phyloP scores from a whole-genome alignment of 1,140 invertebrate species.

The Aphelinus atriplicis region DNA sequence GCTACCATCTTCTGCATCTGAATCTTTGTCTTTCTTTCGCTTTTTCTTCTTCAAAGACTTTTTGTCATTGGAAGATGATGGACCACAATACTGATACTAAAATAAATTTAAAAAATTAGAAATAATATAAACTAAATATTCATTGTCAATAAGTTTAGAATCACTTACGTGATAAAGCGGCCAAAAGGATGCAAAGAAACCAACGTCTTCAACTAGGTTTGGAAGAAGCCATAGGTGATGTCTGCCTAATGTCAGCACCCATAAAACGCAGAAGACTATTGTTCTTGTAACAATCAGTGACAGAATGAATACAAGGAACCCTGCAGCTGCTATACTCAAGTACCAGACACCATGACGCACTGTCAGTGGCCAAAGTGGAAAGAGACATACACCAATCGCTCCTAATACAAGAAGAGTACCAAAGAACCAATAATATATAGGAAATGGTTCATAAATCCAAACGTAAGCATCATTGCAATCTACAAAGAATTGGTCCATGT shows the following conservation, averaged over 20 bases:
- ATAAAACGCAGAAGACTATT: slow-evolving; percentile 92
- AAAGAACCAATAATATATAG: slow-evolving; percentile 95
- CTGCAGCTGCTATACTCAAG: slow-evolving; percentile 91
- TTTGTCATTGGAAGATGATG: slow-evolving; percentile 64
- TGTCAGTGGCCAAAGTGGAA: slow-evolving; percentile 95
- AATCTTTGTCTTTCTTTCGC: slow-evolving; percentile 79
- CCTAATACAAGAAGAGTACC: slow-evolving; percentile 91
- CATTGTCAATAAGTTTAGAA: background rate
- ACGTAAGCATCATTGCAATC: slow-evolving; percentile 97
- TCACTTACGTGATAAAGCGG: slow-evolving; percentile 88
- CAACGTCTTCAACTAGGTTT: slow-evolving; percentile 98
- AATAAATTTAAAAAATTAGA: slow-evolving; percentile 38
- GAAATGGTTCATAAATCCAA: slow-evolving; percentile 99
- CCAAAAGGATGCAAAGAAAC: slow-evolving; percentile 98
- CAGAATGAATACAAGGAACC: slow-evolving; percentile 93
- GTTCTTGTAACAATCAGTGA: slow-evolving; percentile 87
- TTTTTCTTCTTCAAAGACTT: slow-evolving; percentile 80
- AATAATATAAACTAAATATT: slow-evolving; percentile 8
- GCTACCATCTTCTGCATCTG: slow-evolving; percentile 72
- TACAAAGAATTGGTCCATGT: slow-evolving; percentile 92
- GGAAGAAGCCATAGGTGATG: slow-evolving; percentile 97
- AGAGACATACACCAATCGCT: slow-evolving; percentile 95
- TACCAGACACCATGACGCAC: slow-evolving; percentile 97
- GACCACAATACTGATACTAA: slow-evolving; percentile 82
- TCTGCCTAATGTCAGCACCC: slow-evolving; percentile 87